These are phyloP conservation scores for Gopherus flavomarginatus DNA, from an alignment of 2,113 vertebrate genomes.

Conservation along the genomic window DNA sequence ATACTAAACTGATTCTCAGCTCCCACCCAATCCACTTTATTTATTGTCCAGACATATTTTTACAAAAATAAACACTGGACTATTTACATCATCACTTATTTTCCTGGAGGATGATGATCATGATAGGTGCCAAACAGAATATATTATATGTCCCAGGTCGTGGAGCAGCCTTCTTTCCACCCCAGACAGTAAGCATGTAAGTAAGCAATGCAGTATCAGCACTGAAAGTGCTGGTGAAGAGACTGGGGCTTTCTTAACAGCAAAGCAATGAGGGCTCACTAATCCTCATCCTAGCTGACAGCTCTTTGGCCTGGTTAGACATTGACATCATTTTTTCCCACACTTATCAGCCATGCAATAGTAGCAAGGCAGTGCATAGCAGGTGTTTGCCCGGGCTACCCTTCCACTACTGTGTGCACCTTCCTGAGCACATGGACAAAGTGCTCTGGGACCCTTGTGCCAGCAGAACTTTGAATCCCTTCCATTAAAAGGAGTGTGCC, in stretches of 20 bases:
- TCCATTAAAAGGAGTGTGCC: fast-evolving
- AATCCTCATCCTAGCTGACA: conserved; percentile 36
- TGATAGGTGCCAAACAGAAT: background rate
- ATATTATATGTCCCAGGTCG: fast-evolving
- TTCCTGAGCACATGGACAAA: fast-evolving
- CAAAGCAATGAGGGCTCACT: conserved; percentile 1
- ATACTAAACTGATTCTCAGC: background rate
- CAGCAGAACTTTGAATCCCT: background rate
- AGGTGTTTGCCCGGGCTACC: background rate
- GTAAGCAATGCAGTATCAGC: background rate
- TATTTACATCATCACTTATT: background rate
- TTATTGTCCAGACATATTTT: background rate
- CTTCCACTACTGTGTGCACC: fast-evolving
- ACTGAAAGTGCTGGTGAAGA: background rate
- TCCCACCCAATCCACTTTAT: background rate
- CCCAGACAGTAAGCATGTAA: background rate
- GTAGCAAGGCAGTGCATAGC: background rate
- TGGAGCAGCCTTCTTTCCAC: background rate
- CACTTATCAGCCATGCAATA: background rate
- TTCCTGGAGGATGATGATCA: background rate
- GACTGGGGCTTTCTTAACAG: background rate
- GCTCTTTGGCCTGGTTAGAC: conserved; percentile 30
- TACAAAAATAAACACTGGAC: fast-evolving
- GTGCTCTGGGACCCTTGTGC: fast-evolving
- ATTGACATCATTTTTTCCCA: conserved; percentile 38